Conservation (phyloP, 1,140 invertebrate genomes). For the Drosophila setifemur region DNA sequence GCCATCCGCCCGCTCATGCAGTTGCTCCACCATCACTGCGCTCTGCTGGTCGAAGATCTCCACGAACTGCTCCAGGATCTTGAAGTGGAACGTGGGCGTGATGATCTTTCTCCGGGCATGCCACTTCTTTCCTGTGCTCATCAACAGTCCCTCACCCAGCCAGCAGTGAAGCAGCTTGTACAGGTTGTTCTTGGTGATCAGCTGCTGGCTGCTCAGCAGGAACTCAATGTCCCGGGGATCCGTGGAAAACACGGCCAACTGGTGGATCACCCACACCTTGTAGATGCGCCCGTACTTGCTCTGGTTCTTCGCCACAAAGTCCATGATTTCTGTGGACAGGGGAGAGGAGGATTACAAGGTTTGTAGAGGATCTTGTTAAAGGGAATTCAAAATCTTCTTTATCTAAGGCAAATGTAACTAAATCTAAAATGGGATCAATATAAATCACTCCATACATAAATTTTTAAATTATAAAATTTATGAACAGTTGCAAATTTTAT, state of each 20-base stretch:
- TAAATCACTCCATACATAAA: too few relatives aligned
- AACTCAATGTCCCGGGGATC: conserved; percentile 81
- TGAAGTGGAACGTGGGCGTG: conserved; percentile 93
- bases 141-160: conserved; percentile 82
- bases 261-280: conserved; percentile 85
- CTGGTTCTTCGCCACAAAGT: conserved; percentile 35
- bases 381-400: too few relatives aligned
- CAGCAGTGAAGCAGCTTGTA: conserved; percentile 82
- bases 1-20: conserved; percentile 82
- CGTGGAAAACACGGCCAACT: conserved; percentile 57
- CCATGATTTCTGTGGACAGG: conserved; percentile 56
- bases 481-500: too few relatives aligned
- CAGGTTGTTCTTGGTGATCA: conserved; percentile 67
- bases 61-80: conserved; percentile 89
- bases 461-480: too few relatives aligned
- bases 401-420: too few relatives aligned
- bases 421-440: too few relatives aligned
- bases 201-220: conserved; percentile 58
- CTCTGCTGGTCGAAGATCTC: conserved; percentile 88
- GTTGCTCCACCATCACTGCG: conserved; percentile 84
- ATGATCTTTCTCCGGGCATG: conserved; percentile 81
- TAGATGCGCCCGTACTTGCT: conserved; percentile 83
- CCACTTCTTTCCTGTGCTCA: conserved; percentile 76
- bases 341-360: not conserved
- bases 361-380: too few relatives aligned